Conservation (phyloP, 2,888 invertebrate species). For the Notocelia uddmanniana region DNA sequence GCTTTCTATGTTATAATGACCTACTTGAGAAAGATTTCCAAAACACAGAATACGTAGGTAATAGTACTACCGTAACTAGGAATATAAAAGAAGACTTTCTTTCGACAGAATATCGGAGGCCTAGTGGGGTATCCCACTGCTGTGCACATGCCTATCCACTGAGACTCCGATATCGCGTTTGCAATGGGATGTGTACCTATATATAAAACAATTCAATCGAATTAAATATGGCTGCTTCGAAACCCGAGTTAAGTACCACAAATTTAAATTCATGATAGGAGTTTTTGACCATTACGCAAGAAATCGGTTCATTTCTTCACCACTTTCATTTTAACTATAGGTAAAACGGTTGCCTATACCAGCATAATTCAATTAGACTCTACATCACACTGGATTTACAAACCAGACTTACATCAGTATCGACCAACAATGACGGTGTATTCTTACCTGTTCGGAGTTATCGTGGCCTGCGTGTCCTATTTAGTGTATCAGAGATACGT, state of each 20-base stretch:
- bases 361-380: constrained; percentile 75
- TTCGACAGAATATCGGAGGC: too few species aligned
- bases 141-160: too few species aligned
- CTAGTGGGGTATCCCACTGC: too few species aligned
- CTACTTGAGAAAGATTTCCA: too few species aligned
- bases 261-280: background rate
- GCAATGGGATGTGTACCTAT: too few species aligned
- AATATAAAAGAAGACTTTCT: too few species aligned
- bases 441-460: constrained; percentile 65
- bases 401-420: constrained; percentile 9
- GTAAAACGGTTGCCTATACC: constrained; percentile 57
- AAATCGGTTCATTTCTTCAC: background rate
- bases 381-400: constrained; percentile 51
- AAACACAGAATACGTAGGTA: too few species aligned
- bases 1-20: background rate
- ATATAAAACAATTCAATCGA: too few species aligned
- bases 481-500: constrained; percentile 71
- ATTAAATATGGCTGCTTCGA: too few species aligned
- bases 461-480: constrained; percentile 69
- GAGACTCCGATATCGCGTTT: too few species aligned
- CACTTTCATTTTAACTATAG: background rate
- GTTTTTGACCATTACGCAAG: background rate
- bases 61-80: too few species aligned
- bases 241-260: too few species aligned
- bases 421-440: constrained; percentile 63